Percentiles rank a stretch among this genome's conserved stretches.
Evolutionary conservation across 2,797 vertebrate species (phyloP).

Genomic region (Anabas testudineus): DNA sequence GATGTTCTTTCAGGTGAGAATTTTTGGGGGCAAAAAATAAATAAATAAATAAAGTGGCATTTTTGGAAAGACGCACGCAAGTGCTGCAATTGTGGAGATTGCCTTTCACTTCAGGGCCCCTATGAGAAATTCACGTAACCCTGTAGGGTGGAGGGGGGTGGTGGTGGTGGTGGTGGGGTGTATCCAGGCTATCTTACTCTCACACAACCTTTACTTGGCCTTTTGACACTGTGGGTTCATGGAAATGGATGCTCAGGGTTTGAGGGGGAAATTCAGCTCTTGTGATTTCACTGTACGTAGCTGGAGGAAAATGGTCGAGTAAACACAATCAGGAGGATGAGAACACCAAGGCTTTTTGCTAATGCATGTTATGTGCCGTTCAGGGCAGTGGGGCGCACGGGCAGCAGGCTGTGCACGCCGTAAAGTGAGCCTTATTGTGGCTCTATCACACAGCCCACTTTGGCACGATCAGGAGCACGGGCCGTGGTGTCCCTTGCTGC

Average conservation of each 20-base stretch:
- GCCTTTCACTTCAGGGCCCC: constrained; percentile 48
- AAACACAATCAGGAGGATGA: constrained; percentile 45
- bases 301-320: constrained; percentile 51
- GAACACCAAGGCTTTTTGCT: constrained; percentile 14
- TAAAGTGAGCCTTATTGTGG: constrained; percentile 52
- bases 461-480: constrained; percentile 26
- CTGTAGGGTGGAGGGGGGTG: constrained; percentile 70
- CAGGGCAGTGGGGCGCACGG: constrained; percentile 46
- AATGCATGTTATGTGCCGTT: constrained; percentile 38
- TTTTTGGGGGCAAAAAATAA: neutral
- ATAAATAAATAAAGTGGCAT: constrained; percentile 17
- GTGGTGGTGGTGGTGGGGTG: too few relatives aligned
- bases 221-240: constrained; percentile 74
- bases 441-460: constrained; percentile 49
- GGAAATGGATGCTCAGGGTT: constrained; percentile 43
- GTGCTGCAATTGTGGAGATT: constrained; percentile 52
- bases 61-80: constrained; percentile 39
- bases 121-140: constrained; percentile 52
- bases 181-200: constrained; percentile 67
- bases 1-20: constrained; percentile 96
- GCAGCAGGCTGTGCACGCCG: constrained; percentile 54
- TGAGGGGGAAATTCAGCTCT: constrained; percentile 26
- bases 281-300: constrained; percentile 35
- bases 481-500: constrained; percentile 25
- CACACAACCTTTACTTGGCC: constrained; percentile 77